Conservation (phyloP, 2,113 vertebrate genomes). For the Perca flavescens region DNA sequence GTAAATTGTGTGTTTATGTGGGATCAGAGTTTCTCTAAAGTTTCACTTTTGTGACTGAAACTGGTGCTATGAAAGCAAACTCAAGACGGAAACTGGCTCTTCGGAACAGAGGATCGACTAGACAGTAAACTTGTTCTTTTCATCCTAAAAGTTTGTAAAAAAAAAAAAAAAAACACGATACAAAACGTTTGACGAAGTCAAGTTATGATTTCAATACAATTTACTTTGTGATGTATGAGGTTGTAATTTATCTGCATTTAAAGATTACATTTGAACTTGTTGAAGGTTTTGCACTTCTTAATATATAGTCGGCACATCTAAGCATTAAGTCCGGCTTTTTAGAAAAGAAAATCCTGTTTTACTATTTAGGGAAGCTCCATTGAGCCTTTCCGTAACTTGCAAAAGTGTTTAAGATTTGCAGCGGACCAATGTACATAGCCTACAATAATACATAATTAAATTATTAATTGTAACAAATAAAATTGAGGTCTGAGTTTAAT, state of each 20-base stretch:
- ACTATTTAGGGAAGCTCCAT: background rate
- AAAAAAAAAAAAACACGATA: background rate
- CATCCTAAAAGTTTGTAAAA: background rate
- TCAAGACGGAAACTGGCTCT: background rate
- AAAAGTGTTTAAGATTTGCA: background rate
- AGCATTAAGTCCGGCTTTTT: background rate
- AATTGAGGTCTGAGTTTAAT: background rate
- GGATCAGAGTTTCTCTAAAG: conserved; percentile 2
- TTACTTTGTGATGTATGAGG: too few species aligned
- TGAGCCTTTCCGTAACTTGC: background rate
- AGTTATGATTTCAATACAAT: background rate
- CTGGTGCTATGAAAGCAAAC: background rate
- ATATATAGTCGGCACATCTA: background rate
- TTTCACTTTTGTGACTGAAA: conserved; percentile 10
- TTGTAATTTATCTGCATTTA: background rate
- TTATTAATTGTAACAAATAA: background rate
- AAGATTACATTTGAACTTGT: background rate
- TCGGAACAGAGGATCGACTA: background rate
- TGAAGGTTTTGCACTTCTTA: background rate
- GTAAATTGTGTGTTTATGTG: conserved; percentile 38
- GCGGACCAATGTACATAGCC: background rate
- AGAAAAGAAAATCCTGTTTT: background rate
- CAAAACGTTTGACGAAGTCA: background rate
- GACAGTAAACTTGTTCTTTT: background rate
- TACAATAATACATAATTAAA: background rate